Base-by-base conservation (phyloP, 1,140 invertebrate species). In the Glossosoma conforme region DNA sequence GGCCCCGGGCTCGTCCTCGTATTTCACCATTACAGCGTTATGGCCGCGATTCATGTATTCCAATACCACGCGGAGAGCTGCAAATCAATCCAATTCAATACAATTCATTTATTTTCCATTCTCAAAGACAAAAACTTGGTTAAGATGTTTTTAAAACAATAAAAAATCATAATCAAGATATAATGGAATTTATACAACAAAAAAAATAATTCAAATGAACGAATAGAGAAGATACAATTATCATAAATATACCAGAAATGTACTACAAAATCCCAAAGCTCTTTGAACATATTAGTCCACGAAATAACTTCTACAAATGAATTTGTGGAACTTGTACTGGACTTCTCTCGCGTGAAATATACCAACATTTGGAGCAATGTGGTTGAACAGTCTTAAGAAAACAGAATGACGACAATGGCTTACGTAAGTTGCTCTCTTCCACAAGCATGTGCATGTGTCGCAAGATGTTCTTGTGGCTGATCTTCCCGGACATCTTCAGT, bases 391-490 rank as follows among this genome's bases (percentile, higher is more conserved):
- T 11, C 32, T 33, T 11, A 33, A 38, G 20, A 18, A 6, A 38
- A 17, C 4, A 38, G 20, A 11, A 38, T 19, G 18, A 15, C 3
- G n/a, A 17, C 14, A 38, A 28, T 8, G 6, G n/a, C 6, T 28
- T 38, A 38, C 36, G 4, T 15, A 15, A 17, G 20, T 38, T 38
- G n/a, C 15, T 18, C 11, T 38, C 36, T 3, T 38, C 36, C 4
- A 4, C 36, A 11, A 17, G 15, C 3, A 38, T 24, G 19, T 45
- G 50, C 1, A 35, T n/a, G 11, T 45, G 28, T 13, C 28, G 17
- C 14, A 52, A 13, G n/a, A 52, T 44, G 18, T 52, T 44, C 14
- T 45, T 45, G 43, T 52, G 50, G 6, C 18, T 46, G 43, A 42
- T 45, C n/a, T 37, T 25, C 22, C 15, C 14, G 8, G 10, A 17